These are phyloP conservation scores for Atta cephalotes DNA, from an alignment of 1,140 invertebrate genomes.

Conservation along the genomic window DNA sequence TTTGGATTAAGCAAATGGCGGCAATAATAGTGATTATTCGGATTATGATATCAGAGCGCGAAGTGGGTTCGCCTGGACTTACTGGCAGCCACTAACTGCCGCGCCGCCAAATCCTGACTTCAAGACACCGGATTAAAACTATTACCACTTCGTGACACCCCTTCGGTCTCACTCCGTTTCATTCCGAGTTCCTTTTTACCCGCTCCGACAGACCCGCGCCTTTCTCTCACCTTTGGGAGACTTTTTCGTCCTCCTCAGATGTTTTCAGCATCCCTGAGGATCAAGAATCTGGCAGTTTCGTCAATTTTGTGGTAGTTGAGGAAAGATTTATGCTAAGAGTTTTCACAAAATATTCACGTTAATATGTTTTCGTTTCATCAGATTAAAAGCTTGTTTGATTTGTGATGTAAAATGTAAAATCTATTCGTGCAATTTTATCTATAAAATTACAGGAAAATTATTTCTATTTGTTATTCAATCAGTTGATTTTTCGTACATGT, in stretches of 20 bases:
- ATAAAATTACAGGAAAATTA: background rate
- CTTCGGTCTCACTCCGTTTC: slow-evolving; percentile 38
- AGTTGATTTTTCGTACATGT: background rate
- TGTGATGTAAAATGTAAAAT: background rate
- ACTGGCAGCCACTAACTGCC: slow-evolving; percentile 84
- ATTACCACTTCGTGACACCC: slow-evolving; percentile 81
- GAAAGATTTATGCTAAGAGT: background rate
- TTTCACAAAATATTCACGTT: background rate
- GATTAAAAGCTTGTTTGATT: background rate
- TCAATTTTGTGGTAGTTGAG: background rate
- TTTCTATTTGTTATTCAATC: background rate
- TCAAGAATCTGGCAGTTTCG: background rate
- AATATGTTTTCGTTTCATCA: background rate
- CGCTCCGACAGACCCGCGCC: background rate
- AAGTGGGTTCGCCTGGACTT: slow-evolving; percentile 83
- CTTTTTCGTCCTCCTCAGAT: slow-evolving; percentile 15
- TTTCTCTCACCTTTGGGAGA: slow-evolving; percentile 28
- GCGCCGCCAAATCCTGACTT: slow-evolving; percentile 85
- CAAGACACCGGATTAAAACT: slow-evolving; percentile 87
- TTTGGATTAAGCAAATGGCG: slow-evolving; percentile 86
- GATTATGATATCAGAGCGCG: slow-evolving; percentile 87
- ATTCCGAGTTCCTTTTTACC: slow-evolving; percentile 9
- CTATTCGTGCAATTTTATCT: background rate
- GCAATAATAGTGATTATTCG: slow-evolving; percentile 87
- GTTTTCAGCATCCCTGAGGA: slow-evolving; percentile 16